These are phyloP conservation scores for Montipora sp. DNA, from an alignment of 64 coral and sea anemone species.

Conservation along the genomic window DNA sequence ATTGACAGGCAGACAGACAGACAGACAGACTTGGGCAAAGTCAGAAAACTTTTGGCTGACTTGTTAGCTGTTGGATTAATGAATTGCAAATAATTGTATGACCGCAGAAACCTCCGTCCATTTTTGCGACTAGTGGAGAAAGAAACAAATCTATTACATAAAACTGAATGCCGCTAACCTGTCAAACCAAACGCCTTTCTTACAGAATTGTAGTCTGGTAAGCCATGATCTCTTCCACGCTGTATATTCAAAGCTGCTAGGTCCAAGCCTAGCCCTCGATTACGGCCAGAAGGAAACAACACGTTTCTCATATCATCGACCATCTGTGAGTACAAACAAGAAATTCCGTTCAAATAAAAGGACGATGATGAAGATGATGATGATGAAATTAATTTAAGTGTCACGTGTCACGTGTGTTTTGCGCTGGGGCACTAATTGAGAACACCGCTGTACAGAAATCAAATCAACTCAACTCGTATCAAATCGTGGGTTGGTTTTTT, in stretches of 20 bases:
- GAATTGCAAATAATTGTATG: too few species aligned
- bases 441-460: too few species aligned
- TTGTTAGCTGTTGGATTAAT: not conserved
- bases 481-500: too few species aligned
- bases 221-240: constrained; percentile 85
- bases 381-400: too few species aligned
- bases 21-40: not conserved
- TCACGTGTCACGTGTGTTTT: too few species aligned
- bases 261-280: constrained; percentile 65
- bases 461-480: too few species aligned
- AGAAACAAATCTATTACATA: not conserved
- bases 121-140: too few species aligned
- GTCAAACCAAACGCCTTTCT: constrained; percentile 66
- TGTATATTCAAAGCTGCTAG: constrained; percentile 91
- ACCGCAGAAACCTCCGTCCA: not conserved
- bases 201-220: constrained; percentile 88
- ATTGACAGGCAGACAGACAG: not conserved
- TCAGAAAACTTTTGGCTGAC: not conserved
- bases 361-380: too few species aligned
- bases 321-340: constrained; percentile 51
- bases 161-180: constrained; percentile 22
- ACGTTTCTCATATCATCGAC: constrained; percentile 90
- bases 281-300: constrained; percentile 78
- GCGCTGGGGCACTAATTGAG: too few species aligned
- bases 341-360: not conserved